A percentile compares a stretch with the other conserved stretches of the same genome.
phyloP scores from a whole-genome alignment of 2,113 vertebrate genomes.

The Condylura cristata region DNA sequence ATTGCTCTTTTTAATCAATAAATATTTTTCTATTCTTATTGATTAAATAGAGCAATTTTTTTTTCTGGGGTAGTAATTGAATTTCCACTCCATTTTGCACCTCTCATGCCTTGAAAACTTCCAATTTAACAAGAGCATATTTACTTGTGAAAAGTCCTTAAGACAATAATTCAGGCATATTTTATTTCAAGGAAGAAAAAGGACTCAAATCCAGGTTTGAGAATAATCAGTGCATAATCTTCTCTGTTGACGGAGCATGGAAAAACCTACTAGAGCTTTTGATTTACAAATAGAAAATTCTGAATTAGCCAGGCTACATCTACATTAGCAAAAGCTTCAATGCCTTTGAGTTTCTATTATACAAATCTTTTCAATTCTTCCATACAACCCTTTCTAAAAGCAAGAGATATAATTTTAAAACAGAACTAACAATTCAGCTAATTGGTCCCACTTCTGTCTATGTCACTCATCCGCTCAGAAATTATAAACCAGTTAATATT shows the following conservation, averaged over 20 bases:
- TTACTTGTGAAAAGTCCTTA: not conserved
- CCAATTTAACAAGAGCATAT: not conserved
- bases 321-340: not conserved
- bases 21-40: too few relatives aligned
- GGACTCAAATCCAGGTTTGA: not conserved
- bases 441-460: not conserved
- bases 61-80: not conserved
- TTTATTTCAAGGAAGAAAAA: not conserved
- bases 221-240: not conserved
- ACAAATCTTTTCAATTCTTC: slow-evolving; percentile 4
- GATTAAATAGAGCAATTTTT: too few relatives aligned
- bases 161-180: not conserved
- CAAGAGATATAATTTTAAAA: not conserved
- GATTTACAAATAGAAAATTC: not conserved
- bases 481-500: slow-evolving; percentile 3
- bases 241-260: not conserved
- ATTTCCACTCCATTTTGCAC: not conserved
- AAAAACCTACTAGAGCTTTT: not conserved
- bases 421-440: not conserved
- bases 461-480: not conserved
- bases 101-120: not conserved
- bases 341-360: not conserved
- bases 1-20: not conserved
- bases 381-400: not conserved
- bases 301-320: not conserved